Conservation (phyloP, 2,797 vertebrate genomes). For the Falco concolor region DNA sequence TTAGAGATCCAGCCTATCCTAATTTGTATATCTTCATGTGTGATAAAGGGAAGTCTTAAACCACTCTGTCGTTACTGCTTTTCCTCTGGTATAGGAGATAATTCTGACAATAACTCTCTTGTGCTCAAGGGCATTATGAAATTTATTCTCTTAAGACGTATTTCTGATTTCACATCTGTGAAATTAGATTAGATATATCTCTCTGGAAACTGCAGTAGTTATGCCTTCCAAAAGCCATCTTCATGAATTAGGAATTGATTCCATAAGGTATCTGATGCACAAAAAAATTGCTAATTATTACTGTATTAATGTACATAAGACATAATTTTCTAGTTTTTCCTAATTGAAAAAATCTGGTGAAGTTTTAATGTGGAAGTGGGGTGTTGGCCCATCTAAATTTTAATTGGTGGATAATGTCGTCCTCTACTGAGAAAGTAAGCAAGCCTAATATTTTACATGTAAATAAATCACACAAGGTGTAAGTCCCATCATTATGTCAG, state of each 20-base stretch:
- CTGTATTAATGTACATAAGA: not conserved
- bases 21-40: slow-evolving; percentile 1
- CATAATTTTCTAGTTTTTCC: not conserved
- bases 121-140: slow-evolving; percentile 27
- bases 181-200: slow-evolving; percentile 42
- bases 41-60: slow-evolving; percentile 5
- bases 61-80: not conserved
- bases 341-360: not conserved
- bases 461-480: not conserved
- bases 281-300: not conserved
- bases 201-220: slow-evolving; percentile 5
- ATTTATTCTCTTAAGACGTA: slow-evolving; percentile 37
- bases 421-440: not conserved
- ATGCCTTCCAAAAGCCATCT: not conserved
- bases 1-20: not conserved
- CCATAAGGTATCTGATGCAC: not conserved
- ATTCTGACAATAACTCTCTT: not conserved
- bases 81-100: not conserved
- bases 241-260: not conserved
- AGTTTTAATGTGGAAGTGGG: not conserved
- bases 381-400: not conserved
- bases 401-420: not conserved
- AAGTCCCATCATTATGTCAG: not conserved
- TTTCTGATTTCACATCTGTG: slow-evolving; percentile 27
- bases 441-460: not conserved